Evolutionary conservation across 2,888 invertebrate species (phyloP).

Genomic region (Zeuzera pyrina): DNA sequence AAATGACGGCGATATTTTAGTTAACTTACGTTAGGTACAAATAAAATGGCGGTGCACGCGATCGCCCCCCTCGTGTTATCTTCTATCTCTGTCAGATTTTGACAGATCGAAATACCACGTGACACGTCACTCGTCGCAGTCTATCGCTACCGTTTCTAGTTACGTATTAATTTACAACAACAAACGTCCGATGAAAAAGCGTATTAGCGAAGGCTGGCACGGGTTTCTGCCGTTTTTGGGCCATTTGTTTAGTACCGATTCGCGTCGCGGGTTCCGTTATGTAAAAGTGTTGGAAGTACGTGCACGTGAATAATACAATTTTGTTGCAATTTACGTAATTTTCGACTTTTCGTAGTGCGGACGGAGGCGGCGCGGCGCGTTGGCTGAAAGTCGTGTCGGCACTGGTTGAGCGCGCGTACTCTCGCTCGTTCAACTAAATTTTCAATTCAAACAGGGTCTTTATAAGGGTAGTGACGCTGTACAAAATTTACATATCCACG

Average conservation of each 20-base stretch:
- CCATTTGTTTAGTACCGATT: too few relatives aligned
- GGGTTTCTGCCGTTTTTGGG: too few relatives aligned
- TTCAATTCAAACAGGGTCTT: slow-evolving; percentile 72
- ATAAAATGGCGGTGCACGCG: slow-evolving; percentile 22
- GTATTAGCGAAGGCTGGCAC: too few relatives aligned
- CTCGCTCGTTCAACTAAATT: slow-evolving; percentile 67
- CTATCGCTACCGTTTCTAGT: slow-evolving; percentile 23
- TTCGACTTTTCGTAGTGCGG: too few relatives aligned
- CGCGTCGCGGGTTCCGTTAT: too few relatives aligned
- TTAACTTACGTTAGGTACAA: slow-evolving; percentile 34
- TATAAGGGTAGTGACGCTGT: slow-evolving; percentile 72
- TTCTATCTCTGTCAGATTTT: slow-evolving; percentile 48
- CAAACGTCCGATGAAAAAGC: too few relatives aligned
- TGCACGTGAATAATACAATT: too few relatives aligned
- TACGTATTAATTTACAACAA: too few relatives aligned
- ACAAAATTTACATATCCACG: slow-evolving; percentile 72
- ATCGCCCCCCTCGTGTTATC: slow-evolving; percentile 26
- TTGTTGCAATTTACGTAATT: too few relatives aligned
- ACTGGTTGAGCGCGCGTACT: slow-evolving; percentile 60
- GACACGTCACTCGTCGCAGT: slow-evolving; percentile 31
- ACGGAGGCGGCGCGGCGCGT: slow-evolving; percentile 58
- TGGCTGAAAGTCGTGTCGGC: slow-evolving; percentile 66
- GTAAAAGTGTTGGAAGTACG: too few relatives aligned
- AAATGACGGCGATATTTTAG: slow-evolving; percentile 11
- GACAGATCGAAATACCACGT: slow-evolving; percentile 55